Evolutionary conservation across 2,113 vertebrate species (phyloP), one percentile per base, ranked within the genome.

Genomic region (Felis chaus): DNA sequence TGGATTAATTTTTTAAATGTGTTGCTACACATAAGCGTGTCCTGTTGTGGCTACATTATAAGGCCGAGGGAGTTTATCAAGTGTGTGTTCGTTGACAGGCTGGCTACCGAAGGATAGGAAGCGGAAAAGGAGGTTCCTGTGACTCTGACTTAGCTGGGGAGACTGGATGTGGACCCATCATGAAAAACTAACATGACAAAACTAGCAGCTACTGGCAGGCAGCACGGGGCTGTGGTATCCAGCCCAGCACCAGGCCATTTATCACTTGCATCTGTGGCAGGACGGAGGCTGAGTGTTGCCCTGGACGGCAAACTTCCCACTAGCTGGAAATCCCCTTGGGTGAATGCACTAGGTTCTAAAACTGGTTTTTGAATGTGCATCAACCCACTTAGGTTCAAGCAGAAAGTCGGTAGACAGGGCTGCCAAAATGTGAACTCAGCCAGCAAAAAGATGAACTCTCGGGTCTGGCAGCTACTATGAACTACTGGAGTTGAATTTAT

Each of bases 1-100:
- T 53, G 61, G 63, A 18, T 85, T 87, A 45, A 80, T 88, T 97
- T 90, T 78, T 55, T 87, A 90, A 80, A 50, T 74, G 15, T 79
- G 45, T 93, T 82, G 36, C 48, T 41, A 41, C 9, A 9, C 5
- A 0, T 48, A 53, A 21, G 23, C 82, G 39, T 48, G 68, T 83
- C 89, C 84, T 87, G 18, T 63, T 36, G 66, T 66, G 68, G 50
- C 79, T 61, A 71, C 61, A 41, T 10, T 8, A 39, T 18, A 36
- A 95, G 23, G 57, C 27, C 7, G 4, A 68, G 41, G 29, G 23
- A 71, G 55, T 15, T 48, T 85, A 66, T 9, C 83, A 76, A 88
- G 48, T 31, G 27, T 31, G 1, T 50, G 23, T 12, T 89, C 55
- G 36, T 14, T 33, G 14, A 84, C 9, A 71, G 79, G 36, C 92